Evolutionary conservation across 2,888 invertebrate genomes (phyloP), one percentile per base, ranked within the genome.

Genomic region (Aphelenchoides bicaudatus): DNA sequence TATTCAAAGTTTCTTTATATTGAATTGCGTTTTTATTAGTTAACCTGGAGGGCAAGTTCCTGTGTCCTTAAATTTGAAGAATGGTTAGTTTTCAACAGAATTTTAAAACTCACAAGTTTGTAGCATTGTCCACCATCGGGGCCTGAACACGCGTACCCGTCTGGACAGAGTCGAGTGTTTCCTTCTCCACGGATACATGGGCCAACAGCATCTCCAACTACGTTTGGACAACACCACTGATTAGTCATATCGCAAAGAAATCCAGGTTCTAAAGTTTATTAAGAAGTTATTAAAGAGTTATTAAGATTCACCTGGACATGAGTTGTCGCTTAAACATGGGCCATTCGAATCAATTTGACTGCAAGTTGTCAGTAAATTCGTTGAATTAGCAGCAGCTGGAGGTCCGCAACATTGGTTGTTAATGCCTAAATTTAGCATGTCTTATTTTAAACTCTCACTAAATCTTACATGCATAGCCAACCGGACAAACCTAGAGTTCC

Each of bases 171-270:
- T 13, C 63, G 51, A 3, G 46, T 51, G n/a, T 63, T 63, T 2
- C 65, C 65, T 37, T 67, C 64, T 25, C 65, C 65, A 16, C 39
- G 39, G 29, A 65, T 62, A 56, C 65, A 65, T 4, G 65, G 65
- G 10, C 65, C 65, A 19, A 65, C 61, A 13, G 65, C 51, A 29
- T 66, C 61, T 16, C 59, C 63, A 30, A 46, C 39, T 27, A 52
- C 34, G 10, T 66, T 70, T 3, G 65, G 67, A 34, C 65, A 64
- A 46, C 65, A 64, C 64, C 56, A 67, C 25, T 69, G 59, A 28
- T 64, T 67, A 29, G 52, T 50, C 4, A 39, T 57, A 29, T 64
- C 65, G 31, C 65, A 64, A 2, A 34, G 46, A 52, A 31, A 65
- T 28, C 65, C 65, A 6, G 66, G 62, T 25, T 64, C n/a, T n/a